Conservation (phyloP, 2,113 vertebrate genomes). For the Motacilla alba region DNA sequence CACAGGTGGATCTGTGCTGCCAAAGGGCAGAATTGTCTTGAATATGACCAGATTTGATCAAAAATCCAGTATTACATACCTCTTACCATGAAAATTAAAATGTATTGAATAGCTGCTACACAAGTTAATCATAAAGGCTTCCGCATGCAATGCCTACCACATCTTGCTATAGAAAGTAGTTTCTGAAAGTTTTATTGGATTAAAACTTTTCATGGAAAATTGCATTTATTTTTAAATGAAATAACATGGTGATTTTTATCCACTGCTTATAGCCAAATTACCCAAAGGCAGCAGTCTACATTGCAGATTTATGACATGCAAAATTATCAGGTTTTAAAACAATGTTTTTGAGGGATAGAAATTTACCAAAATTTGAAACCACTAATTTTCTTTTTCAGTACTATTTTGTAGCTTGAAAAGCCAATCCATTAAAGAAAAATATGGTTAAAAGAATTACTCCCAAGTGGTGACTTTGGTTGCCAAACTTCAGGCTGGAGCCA, state of each 20-base stretch:
- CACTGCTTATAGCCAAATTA: slow-evolving; percentile 21
- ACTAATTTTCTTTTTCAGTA: slow-evolving; percentile 66
- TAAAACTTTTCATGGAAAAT: slow-evolving; percentile 18
- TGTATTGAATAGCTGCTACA: neutral
- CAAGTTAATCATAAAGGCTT: neutral
- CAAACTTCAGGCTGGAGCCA: slow-evolving; percentile 50
- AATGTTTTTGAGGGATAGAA: slow-evolving; percentile 67
- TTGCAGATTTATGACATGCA: slow-evolving; percentile 62
- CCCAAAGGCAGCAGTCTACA: slow-evolving; percentile 36
- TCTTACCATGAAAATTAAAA: neutral
- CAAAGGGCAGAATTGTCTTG: neutral
- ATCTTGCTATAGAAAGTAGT: neutral
- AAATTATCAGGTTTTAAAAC: slow-evolving; percentile 72
- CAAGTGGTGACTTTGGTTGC: slow-evolving; percentile 64
- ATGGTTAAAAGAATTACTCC: slow-evolving; percentile 65
- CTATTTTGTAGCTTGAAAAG: slow-evolving; percentile 62
- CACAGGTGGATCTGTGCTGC: neutral
- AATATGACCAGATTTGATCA: neutral
- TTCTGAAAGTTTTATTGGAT: neutral
- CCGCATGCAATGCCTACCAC: neutral
- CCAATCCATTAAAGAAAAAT: slow-evolving; percentile 43
- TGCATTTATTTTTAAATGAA: slow-evolving; percentile 33
- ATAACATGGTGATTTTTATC: slow-evolving; percentile 22
- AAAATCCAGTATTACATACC: neutral
- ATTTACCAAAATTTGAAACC: slow-evolving; percentile 73